Base-by-base conservation (phyloP, 64 coral and sea anemone genomes). In the Trachythela sp. region DNA sequence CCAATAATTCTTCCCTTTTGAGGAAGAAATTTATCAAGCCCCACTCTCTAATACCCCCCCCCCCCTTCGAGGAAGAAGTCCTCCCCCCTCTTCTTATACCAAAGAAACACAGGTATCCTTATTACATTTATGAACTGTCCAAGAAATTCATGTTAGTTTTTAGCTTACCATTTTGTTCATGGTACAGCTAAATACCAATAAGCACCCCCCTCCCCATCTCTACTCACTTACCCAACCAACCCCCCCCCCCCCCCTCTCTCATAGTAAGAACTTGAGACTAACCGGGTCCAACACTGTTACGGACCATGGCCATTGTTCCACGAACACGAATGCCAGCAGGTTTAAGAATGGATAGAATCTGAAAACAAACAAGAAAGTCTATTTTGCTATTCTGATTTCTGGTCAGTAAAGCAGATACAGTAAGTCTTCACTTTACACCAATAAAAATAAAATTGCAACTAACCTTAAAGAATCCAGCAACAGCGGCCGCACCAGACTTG, bases 401-500 rank as follows among this genome's bases (percentile, higher is more conserved):
- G 13, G 49, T 11, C 0, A 20, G 49, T 20, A n/a, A n/a, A n/a
- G n/a, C n/a, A n/a, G n/a, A n/a, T n/a, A n/a, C n/a, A n/a, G n/a
- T n/a, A n/a, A n/a, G n/a, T n/a, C n/a, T n/a, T n/a, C n/a, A 52
- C 13, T 70, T 30, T 64, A 24, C 49, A 20, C 17, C 39, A 24
- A 87, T 54, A 24, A 92, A 0, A 87, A 32, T 29, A 15, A 8
- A 39, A 30, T 39, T 90, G 18, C 42, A 34, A 38, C 27, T 27
- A 84, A 98, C 93, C 95, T 98, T 93, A 80, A 98, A 98, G 84
- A 98, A 98, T 35, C 95, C 95, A 48, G 91, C 95, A 10, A 98
- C 95, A 9, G 95, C 93, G 22, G 95, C 95, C n/a, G 95, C 95
- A n/a, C 95, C 95, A 54, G 93, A 98, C 42, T 98, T 98, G 48